Conservation (phyloP, 2,888 invertebrate species). For the Drosophila barbarae region DNA sequence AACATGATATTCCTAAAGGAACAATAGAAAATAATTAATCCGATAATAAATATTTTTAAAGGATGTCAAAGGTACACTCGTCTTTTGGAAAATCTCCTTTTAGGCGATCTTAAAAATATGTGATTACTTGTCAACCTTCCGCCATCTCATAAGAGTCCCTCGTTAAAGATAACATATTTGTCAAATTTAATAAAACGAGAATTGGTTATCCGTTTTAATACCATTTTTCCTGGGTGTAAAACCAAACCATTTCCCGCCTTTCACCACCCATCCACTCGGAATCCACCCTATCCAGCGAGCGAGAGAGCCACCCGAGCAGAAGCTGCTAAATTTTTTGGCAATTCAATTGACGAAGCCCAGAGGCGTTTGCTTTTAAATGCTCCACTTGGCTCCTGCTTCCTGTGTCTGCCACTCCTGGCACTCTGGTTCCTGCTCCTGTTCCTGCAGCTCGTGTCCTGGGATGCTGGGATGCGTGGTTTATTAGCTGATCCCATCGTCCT, state of each 20-base stretch:
- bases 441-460: conserved; percentile 2
- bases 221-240: conserved; percentile 18
- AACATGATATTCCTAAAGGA: not conserved
- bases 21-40: not conserved
- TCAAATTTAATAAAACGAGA: not conserved
- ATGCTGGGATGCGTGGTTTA: conserved; percentile 59
- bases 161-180: not conserved
- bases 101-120: no score
- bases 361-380: conserved; percentile 70
- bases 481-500: conserved; percentile 70
- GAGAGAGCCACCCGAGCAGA: conserved; percentile 41
- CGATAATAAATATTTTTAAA: not conserved
- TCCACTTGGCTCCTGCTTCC: conserved; percentile 68
- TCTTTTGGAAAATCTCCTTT: not conserved
- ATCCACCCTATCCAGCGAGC: conserved; percentile 13
- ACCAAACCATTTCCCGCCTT: not conserved
- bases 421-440: conserved; percentile 6
- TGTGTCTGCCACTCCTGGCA: conserved; percentile 27
- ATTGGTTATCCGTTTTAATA: conserved; percentile 4
- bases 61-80: not conserved
- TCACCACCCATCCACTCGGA: conserved; percentile 5
- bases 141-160: not conserved
- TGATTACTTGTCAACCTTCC: not conserved
- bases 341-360: conserved; percentile 54
- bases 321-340: conserved; percentile 66